Conservation (phyloP, 2,888 invertebrate genomes). For the Craniophora ligustri region DNA sequence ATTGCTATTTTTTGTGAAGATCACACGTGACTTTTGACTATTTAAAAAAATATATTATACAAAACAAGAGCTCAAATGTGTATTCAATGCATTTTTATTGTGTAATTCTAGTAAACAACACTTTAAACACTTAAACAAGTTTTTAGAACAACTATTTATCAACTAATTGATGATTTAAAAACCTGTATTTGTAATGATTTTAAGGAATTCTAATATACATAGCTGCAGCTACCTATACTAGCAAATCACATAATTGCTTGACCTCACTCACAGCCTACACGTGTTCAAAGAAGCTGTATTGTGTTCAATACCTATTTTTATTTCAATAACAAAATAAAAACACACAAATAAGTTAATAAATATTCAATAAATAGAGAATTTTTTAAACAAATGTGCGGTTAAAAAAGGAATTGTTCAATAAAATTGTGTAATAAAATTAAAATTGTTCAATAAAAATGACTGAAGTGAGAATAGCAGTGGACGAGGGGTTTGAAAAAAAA, state of each 20-base stretch:
- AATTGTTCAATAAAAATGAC: constrained; percentile 44
- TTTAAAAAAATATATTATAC: no score
- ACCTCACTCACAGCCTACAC: constrained; percentile 40
- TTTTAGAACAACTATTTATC: background rate
- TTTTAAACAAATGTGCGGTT: no score
- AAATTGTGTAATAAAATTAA: background rate
- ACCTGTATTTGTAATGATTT: constrained; percentile 1
- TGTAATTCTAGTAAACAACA: no score
- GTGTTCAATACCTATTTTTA: background rate
- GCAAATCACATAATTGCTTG: constrained; percentile 31
- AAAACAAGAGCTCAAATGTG: no score
- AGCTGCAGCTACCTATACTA: constrained; percentile 42
- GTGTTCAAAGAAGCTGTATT: background rate
- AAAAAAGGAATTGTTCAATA: constrained; percentile 1
- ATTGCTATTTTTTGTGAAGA: no score
- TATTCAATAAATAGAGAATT: no score
- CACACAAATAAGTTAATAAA: background rate
- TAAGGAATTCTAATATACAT: constrained; percentile 34
- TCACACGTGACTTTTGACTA: no score
- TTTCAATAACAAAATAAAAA: background rate
- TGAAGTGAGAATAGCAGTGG: constrained; percentile 45
- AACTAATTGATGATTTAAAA: background rate
- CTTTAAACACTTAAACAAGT: no score
- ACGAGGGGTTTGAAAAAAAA: constrained; percentile 6
- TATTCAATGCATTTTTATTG: no score